A percentile compares a stretch with the other conserved stretches of the same genome.
Evolutionary conservation across 2,113 vertebrate genomes (phyloP).

Genomic region (Channa maculata): DNA sequence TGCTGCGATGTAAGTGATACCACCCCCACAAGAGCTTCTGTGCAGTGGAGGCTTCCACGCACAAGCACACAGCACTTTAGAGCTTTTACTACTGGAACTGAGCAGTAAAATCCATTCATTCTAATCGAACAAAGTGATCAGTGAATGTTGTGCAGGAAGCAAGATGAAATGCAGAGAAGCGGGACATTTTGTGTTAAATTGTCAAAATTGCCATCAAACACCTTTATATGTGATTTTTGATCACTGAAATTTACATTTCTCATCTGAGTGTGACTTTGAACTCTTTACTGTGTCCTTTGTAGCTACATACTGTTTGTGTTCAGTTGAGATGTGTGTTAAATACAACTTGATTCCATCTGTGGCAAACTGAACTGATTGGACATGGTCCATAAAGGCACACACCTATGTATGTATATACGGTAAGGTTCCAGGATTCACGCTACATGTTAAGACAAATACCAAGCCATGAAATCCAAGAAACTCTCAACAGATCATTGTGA

Average conservation of each 20-base stretch:
- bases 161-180: too few relatives aligned
- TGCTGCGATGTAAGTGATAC: constrained; percentile 61
- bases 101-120: neutral
- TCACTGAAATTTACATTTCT: too few relatives aligned
- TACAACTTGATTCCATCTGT: neutral
- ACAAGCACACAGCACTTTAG: too few relatives aligned
- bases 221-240: too few relatives aligned
- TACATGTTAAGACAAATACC: neutral
- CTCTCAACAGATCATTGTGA: too few relatives aligned
- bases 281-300: too few relatives aligned
- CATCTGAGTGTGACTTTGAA: too few relatives aligned
- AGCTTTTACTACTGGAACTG: too few relatives aligned
- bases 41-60: constrained; percentile 1
- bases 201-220: too few relatives aligned
- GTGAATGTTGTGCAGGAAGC: neutral
- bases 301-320: too few relatives aligned
- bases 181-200: too few relatives aligned
- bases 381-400: neutral
- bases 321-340: neutral
- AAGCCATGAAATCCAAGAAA: neutral
- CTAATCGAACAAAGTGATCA: neutral
- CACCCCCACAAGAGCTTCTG: constrained; percentile 46
- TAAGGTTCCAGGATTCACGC: neutral
- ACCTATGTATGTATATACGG: neutral
- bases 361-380: neutral